phyloP scores from a whole-genome alignment of 1,140 invertebrate species.

The Eupeodes corollae region DNA sequence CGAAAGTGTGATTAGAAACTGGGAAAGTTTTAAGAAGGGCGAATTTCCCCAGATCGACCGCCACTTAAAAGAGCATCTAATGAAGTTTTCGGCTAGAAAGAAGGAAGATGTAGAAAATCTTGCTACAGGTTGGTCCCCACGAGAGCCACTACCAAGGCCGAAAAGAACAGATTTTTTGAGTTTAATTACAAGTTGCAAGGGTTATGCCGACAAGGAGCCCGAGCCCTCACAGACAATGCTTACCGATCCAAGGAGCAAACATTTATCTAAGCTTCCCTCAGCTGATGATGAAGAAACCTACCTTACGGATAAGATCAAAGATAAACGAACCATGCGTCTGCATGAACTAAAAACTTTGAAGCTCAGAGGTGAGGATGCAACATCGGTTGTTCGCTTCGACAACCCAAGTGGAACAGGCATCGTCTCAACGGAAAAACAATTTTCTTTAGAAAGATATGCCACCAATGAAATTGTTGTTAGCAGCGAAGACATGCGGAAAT shows the following conservation, averaged over 20 bases:
- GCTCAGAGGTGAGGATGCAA: slow-evolving; percentile 2
- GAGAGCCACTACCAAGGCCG: slow-evolving; percentile 22
- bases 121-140: background rate
- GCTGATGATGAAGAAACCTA: slow-evolving; percentile 32
- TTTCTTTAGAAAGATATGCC: slow-evolving; percentile 17
- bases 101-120: slow-evolving; percentile 12
- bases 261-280: slow-evolving; percentile 9
- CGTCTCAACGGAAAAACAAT: background rate
- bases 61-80: slow-evolving; percentile 45
- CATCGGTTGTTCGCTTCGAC: background rate
- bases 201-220: background rate
- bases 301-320: slow-evolving; percentile 24
- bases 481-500: slow-evolving; percentile 19
- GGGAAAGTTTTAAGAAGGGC: slow-evolving; percentile 48
- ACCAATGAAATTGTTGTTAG: slow-evolving; percentile 36
- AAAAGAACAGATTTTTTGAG: slow-evolving; percentile 35
- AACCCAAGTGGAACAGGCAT: slow-evolving; percentile 23
- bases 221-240: background rate
- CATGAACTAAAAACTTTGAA: slow-evolving; percentile 18
- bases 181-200: slow-evolving; percentile 28
- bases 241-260: background rate
- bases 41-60: slow-evolving; percentile 39
- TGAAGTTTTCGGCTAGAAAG: slow-evolving; percentile 44
- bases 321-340: slow-evolving; percentile 24
- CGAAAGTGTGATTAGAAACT: slow-evolving; percentile 50